Evolutionary conservation across 2,888 invertebrate genomes (phyloP).

Genomic region (Volucella zonaria): DNA sequence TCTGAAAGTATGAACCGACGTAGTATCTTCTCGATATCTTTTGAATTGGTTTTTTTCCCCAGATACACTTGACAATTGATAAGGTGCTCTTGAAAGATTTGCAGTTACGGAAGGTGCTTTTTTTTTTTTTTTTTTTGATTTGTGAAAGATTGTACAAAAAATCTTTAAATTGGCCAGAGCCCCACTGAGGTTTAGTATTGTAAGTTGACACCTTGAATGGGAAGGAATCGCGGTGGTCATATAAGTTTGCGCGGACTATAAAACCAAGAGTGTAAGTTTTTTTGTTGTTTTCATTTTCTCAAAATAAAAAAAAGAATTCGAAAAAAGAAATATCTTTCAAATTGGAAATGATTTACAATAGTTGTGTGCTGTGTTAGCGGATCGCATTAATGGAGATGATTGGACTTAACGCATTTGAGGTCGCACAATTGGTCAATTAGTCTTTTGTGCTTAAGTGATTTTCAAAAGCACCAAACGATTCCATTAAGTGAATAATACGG

Average conservation of each 20-base stretch:
- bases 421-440: constrained; percentile 52
- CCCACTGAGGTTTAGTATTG: constrained; percentile 18
- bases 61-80: constrained; percentile 31
- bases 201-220: constrained; percentile 54
- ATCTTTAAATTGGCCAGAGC: constrained; percentile 59
- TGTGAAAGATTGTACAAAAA: not conserved
- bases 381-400: constrained; percentile 7
- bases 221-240: constrained; percentile 37
- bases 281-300: too few relatives aligned
- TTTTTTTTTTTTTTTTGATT: not conserved
- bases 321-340: not conserved
- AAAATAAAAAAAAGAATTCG: not conserved
- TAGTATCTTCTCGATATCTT: constrained; percentile 15
- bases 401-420: constrained; percentile 5
- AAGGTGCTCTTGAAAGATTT: constrained; percentile 34
- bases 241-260: constrained; percentile 28
- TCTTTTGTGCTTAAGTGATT: constrained; percentile 53
- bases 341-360: not conserved
- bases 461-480: constrained; percentile 50
- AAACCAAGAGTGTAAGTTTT: constrained; percentile 36
- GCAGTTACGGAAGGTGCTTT: not conserved
- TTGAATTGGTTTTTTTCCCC: not conserved
- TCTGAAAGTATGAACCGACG: not conserved
- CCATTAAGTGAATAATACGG: constrained; percentile 56
- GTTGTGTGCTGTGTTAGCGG: not conserved